A percentile compares a stretch with the other conserved stretches of the same genome.
phyloP scores from a whole-genome alignment of 2,888 invertebrate genomes.

The Cetonia aurata region DNA sequence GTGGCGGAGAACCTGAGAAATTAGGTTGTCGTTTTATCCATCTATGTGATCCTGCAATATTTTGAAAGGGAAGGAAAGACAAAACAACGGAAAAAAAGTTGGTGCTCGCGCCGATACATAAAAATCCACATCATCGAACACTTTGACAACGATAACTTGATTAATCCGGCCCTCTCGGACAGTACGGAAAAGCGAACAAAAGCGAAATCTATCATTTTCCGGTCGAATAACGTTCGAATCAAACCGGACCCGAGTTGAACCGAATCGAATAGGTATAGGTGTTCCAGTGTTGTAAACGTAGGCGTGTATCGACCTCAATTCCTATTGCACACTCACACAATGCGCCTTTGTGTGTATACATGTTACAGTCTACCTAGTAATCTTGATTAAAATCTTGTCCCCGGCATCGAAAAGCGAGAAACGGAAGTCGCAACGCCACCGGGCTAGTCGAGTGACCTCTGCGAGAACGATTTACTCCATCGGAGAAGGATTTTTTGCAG shows the following conservation, averaged over 20 bases:
- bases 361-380: background rate
- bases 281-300: background rate
- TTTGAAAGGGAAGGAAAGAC: no score
- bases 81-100: no score
- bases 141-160: slow-evolving; percentile 36
- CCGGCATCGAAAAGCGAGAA: background rate
- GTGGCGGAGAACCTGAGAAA: no score
- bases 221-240: slow-evolving; percentile 8
- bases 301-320: slow-evolving; percentile 5
- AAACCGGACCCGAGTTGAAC: background rate
- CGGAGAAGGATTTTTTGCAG: no score
- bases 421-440: no score
- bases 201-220: slow-evolving; percentile 37
- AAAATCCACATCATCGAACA: slow-evolving; percentile 23
- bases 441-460: no score
- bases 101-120: background rate
- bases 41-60: no score
- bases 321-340: slow-evolving; percentile 5
- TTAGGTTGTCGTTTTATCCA: no score
- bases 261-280: background rate
- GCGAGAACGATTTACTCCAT: no score
- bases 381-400: slow-evolving; percentile 34
- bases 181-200: slow-evolving; percentile 22
- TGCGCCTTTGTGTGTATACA: no score
- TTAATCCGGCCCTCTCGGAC: slow-evolving; percentile 16